A percentile compares a stretch with the other conserved stretches of the same genome.
These are phyloP conservation scores for Echinometra lucunter DNA, from an alignment of 53 echinoderm and acorn worm genomes.

Conservation along the genomic window DNA sequence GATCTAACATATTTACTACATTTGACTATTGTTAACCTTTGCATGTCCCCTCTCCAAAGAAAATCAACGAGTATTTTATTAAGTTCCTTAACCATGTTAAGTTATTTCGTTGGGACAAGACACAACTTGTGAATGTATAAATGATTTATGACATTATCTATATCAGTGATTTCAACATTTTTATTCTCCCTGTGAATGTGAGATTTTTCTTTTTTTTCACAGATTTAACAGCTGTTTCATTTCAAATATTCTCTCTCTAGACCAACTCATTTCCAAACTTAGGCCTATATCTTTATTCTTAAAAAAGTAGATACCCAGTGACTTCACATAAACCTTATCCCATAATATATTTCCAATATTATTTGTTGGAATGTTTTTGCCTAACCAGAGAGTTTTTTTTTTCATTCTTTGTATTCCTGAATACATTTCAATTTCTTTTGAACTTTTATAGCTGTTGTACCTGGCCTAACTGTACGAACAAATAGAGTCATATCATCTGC, in stretches of 20 bases:
- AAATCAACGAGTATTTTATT: too few species aligned
- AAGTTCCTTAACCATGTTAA: neutral
- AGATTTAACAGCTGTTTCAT: neutral
- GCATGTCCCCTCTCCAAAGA: neutral
- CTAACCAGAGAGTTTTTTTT: neutral
- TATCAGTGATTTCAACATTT: too few species aligned
- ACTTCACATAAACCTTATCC: neutral
- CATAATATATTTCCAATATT: neutral
- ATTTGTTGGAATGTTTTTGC: neutral
- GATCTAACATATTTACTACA: too few species aligned
- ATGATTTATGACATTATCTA: too few species aligned
- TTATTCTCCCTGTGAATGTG: too few species aligned
- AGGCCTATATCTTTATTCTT: neutral
- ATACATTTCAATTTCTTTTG: neutral
- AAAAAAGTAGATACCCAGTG: neutral
- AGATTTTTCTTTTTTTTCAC: too few species aligned
- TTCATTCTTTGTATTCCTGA: neutral
- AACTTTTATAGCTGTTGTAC: neutral
- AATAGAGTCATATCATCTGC: neutral
- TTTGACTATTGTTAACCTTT: neutral
- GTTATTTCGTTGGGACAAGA: neutral
- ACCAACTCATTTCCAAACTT: neutral
- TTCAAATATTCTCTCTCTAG: neutral
- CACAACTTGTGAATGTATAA: too few species aligned
- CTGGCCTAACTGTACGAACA: neutral